Percentiles rank a stretch among this genome's conserved stretches.
Evolutionary conservation across 2,113 vertebrate genomes (phyloP).

Genomic region (Hydropotes inermis): DNA sequence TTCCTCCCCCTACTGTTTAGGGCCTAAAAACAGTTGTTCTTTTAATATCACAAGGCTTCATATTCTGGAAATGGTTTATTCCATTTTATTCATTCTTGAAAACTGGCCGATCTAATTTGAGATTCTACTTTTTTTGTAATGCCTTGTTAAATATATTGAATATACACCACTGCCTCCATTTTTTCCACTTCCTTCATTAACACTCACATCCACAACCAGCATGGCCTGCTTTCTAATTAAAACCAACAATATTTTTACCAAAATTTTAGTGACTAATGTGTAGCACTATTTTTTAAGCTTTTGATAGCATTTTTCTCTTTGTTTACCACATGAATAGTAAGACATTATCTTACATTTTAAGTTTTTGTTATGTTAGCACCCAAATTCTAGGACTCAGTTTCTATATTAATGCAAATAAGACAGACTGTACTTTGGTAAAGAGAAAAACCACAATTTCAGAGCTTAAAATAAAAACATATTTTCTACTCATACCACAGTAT

Average conservation of each 20-base stretch:
- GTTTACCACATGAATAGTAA: neutral
- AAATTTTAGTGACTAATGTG: neutral
- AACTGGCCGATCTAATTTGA: neutral
- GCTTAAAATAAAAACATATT: neutral
- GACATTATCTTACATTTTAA: neutral
- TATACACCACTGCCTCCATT: neutral
- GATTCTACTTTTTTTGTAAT: neutral
- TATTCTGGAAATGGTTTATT: neutral
- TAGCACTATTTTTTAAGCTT: neutral
- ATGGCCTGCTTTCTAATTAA: neutral
- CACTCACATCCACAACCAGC: neutral
- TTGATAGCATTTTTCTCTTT: neutral
- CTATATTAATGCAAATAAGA: neutral
- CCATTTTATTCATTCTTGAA: neutral
- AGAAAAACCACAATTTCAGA: neutral
- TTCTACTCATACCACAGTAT: neutral
- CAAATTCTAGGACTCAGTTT: neutral
- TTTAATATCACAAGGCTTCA: neutral
- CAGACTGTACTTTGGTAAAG: neutral
- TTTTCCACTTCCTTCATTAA: neutral
- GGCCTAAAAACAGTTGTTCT: neutral
- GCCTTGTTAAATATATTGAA: neutral
- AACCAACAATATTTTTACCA: neutral
- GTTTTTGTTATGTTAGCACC: neutral
- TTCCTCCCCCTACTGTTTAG: neutral